A percentile compares a stretch with the other conserved stretches of the same genome.
phyloP scores from a whole-genome alignment of 2,888 invertebrate species.

The Cephus spinipes region DNA sequence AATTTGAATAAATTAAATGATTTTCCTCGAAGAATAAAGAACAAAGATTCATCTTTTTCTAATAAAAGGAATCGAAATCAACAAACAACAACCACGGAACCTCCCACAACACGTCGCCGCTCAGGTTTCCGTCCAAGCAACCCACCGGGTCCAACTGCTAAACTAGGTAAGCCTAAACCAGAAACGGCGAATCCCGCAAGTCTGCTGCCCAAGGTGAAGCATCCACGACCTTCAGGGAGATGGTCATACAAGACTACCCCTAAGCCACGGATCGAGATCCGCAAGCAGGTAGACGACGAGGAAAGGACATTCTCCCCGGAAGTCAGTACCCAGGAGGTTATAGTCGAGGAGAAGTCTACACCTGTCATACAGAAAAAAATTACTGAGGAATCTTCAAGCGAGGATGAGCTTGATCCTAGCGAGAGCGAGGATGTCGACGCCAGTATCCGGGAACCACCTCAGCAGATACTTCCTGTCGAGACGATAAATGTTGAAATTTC shows the following conservation, averaged over 20 bases:
- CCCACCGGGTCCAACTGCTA: slow-evolving; percentile 67
- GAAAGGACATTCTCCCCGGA: slow-evolving; percentile 56
- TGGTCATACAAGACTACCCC: slow-evolving; percentile 94
- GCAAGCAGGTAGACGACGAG: slow-evolving; percentile 72
- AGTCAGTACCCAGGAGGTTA: slow-evolving; percentile 62
- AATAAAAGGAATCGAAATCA: slow-evolving; percentile 34
- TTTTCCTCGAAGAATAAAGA: not conserved
- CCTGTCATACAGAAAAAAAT: slow-evolving; percentile 46
- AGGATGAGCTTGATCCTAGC: slow-evolving; percentile 77
- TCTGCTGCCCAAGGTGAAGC: slow-evolving; percentile 83
- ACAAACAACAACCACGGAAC: slow-evolving; percentile 53
- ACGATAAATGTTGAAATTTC: slow-evolving; percentile 90
- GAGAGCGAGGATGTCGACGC: slow-evolving; percentile 70
- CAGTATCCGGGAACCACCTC: slow-evolving; percentile 54
- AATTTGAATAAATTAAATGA: not conserved
- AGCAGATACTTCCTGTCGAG: slow-evolving; percentile 75
- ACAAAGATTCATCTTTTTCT: not conserved
- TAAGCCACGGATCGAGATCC: slow-evolving; percentile 85
- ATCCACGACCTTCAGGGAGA: slow-evolving; percentile 85
- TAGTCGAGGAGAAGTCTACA: slow-evolving; percentile 38
- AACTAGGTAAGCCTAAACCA: slow-evolving; percentile 62
- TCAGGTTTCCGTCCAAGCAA: slow-evolving; percentile 79
- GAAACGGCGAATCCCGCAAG: slow-evolving; percentile 70
- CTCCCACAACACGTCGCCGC: slow-evolving; percentile 63
- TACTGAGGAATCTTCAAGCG: slow-evolving; percentile 48